Evolutionary conservation across 2,888 invertebrate genomes (phyloP), one percentile per base, ranked within the genome.

Genomic region (Hirudinaria manillensis): DNA sequence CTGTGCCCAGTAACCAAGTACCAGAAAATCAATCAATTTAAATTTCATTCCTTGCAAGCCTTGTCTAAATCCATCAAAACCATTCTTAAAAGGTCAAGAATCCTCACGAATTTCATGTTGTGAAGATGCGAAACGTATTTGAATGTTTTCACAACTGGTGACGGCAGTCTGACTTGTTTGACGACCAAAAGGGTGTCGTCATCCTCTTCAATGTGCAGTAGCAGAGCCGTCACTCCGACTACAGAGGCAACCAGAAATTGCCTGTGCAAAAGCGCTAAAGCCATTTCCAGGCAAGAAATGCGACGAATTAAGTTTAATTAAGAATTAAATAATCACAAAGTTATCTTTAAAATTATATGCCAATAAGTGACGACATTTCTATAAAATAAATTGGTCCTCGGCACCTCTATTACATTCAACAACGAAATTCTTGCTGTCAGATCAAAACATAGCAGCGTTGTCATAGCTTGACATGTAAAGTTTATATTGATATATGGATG

Each of bases 91-190:
- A 29, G 7, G 24, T 13, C 27, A 45, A 70, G 3, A 16, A 73
- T 36, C 24, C 65, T 56, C 32, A 65, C 73, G 21, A 56, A 73
- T 65, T 65, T 73, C 36, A 73, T 34, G 32, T 36, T 73, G 36
- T 21, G 29, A 4, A 65, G 73, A 36, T 73, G 73, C 0, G 73
- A 73, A 24, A 73, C 65, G 65, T 53, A 73, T 36, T 36, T 32
- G 65, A 73, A 73, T 24, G 73, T 73, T 34, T 61, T 65, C 21
- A 65, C 32, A 29, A 29, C 19, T 10, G 61, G 36, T n/a, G 73
- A 34, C 21, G 73, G 73, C 36, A 73, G 38, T 6, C 73, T 32
- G n/a, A 61, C 73, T 65, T 73, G 61, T 38, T 73, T 73, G 65
- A 61, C 65, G 24, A 65, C 73, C 36, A 73, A 24, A 51, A 27